Evolutionary conservation across 2,888 invertebrate species (phyloP).

Genomic region (Hedya salicella): DNA sequence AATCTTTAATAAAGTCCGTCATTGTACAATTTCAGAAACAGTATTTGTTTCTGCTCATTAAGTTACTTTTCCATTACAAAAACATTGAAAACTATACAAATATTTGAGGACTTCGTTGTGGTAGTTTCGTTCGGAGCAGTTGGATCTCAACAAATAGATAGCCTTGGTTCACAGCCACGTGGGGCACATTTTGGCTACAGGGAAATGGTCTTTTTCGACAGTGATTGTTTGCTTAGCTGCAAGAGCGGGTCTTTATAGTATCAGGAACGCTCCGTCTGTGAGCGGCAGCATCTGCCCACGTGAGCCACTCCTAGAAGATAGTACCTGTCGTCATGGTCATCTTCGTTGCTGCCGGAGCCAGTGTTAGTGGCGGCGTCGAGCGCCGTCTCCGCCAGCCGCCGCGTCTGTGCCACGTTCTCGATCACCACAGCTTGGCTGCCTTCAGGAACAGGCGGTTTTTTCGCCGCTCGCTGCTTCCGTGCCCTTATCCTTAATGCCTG

Average conservation of each 20-base stretch:
- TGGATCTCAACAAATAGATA: no score
- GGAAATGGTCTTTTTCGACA: no score
- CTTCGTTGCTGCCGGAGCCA: constrained; percentile 93
- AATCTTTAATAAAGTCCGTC: no score
- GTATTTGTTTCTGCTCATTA: no score
- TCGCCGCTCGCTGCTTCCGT: constrained; percentile 91
- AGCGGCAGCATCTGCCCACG: neutral
- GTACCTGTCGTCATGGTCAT: constrained; percentile 85
- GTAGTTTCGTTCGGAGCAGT: no score
- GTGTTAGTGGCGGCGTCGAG: constrained; percentile 94
- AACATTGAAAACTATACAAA: no score
- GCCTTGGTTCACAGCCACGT: no score
- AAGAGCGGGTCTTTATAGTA: constrained; percentile 89
- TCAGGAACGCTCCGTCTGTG: no score
- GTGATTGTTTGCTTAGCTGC: constrained; percentile 74
- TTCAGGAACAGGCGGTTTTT: constrained; percentile 91
- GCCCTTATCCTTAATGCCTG: constrained; percentile 95
- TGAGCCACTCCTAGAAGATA: neutral
- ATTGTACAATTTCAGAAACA: no score
- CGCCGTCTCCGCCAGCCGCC: constrained; percentile 92
- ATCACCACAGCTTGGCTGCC: constrained; percentile 92
- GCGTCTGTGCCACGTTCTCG: constrained; percentile 94
- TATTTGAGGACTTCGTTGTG: no score
- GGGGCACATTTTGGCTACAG: no score
- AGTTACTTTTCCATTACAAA: no score